A percentile compares a stretch with the other conserved stretches of the same genome.
Evolutionary conservation across 2,797 vertebrate species (phyloP).

Genomic region (Pantherophis alleghaniensis): DNA sequence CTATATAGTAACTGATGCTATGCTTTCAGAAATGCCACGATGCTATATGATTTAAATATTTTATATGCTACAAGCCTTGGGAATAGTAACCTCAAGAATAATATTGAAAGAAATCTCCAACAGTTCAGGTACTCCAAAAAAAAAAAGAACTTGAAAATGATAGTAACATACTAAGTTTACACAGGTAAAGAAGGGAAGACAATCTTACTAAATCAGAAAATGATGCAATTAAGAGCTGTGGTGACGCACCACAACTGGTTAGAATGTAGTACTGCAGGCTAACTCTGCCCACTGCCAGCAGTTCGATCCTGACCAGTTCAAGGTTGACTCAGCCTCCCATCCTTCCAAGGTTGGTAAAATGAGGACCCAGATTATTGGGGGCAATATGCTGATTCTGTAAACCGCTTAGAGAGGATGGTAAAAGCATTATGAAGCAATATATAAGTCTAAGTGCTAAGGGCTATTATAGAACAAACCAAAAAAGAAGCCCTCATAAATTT

Average conservation of each 20-base stretch:
- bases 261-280: background rate
- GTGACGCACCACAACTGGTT: background rate
- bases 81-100: background rate
- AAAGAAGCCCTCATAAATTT: background rate
- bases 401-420: background rate
- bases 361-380: background rate
- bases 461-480: background rate
- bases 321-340: background rate
- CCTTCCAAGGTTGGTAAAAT: background rate
- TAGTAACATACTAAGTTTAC: background rate
- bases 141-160: background rate
- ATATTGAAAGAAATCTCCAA: background rate
- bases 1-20: background rate
- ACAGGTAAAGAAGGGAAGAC: background rate
- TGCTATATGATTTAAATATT: background rate
- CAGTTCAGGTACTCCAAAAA: background rate
- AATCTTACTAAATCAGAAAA: background rate
- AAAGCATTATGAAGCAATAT: background rate
- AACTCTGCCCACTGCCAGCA: background rate
- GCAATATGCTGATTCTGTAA: background rate
- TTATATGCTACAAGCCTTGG: background rate
- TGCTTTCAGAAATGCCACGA: background rate
- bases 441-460: background rate
- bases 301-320: background rate
- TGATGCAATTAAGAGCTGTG: background rate